Evolutionary conservation across 1,140 invertebrate species (phyloP), one percentile per base, ranked within the genome.

Genomic region (Pseudomyrmex gracilis): DNA sequence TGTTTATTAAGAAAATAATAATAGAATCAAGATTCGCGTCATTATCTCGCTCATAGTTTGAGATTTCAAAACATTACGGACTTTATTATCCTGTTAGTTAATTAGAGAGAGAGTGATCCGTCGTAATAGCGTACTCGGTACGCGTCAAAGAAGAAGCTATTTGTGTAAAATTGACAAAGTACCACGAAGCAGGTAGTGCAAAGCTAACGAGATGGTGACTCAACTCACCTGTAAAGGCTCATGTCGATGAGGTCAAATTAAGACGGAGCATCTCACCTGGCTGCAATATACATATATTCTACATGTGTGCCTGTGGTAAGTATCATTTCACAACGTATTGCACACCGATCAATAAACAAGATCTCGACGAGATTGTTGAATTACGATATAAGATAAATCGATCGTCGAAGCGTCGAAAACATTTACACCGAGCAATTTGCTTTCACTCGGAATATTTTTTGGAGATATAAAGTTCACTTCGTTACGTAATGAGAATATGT

Each of bases 141-240:
- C 22, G 58, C 15, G 34, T 67, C 17, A 49, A 55, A 55, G 34
- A 70, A 58, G 49, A 78, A 68, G 58, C 43, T 58, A 8, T 58
- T 10, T 17, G 5, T 34, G 17, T 45, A 57, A 89, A 73, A 88
- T 88, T 83, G 80, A 88, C 53, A 51, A 58, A 78, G 57, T 51
- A 61, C 57, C 66, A 88, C 64, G 57, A 83, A 74, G 76, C 83
- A 84, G 51, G 47, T 34, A 34, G 34, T 34, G 5, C 34, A 13
- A 13, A 60, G 57, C 67, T 88, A 89, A 88, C 73, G 85, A 89
- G 84, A 53, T 67, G 85, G 20, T 89, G 88, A 89, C 87, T 89
- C 88, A 89, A 68, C 85, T 82, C 67, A 64, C 64, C 67, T 84
- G 71, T 80, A 88, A 88, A 88, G 87, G 60, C 80, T 84, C 34